phyloP scores from a whole-genome alignment of 2,888 invertebrate species.

The Cynaeus angustus region DNA sequence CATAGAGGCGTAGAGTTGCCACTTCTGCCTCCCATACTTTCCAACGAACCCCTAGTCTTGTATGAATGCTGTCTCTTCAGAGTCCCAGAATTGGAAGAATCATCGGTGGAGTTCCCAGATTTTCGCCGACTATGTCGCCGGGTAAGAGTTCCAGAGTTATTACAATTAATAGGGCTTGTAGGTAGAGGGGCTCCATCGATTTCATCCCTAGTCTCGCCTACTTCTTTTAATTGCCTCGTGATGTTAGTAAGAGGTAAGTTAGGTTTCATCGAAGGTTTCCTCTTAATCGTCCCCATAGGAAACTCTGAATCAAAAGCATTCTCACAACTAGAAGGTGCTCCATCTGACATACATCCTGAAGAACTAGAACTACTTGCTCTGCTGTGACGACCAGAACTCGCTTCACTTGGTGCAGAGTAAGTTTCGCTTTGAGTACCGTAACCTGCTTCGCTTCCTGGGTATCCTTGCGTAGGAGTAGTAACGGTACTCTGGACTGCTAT shows the following conservation, averaged over 20 bases:
- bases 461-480: conserved; percentile 70
- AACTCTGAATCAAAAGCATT: conserved; percentile 84
- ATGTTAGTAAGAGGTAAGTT: conserved; percentile 93
- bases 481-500: conserved; percentile 75
- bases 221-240: conserved; percentile 91
- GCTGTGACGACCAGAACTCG: conserved; percentile 77
- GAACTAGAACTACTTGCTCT: conserved; percentile 90
- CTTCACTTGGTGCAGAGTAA: conserved; percentile 69
- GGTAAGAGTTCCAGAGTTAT: conserved; percentile 71
- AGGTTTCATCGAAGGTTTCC: conserved; percentile 94
- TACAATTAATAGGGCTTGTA: conserved; percentile 66
- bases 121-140: conserved; percentile 74
- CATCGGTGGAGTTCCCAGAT: conserved; percentile 68
- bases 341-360: conserved; percentile 89
- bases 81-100: conserved; percentile 70
- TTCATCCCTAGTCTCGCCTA: conserved; percentile 82
- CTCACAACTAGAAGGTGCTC: conserved; percentile 82
- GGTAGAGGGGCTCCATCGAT: conserved; percentile 72
- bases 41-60: conserved; percentile 71
- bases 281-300: conserved; percentile 90
- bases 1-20: conserved; percentile 73
- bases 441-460: conserved; percentile 68
- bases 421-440: conserved; percentile 70
- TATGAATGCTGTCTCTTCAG: conserved; percentile 77
- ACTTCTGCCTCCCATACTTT: conserved; percentile 72